phyloP scores from a whole-genome alignment of 2,797 vertebrate species.

The Rousettus madagascariensis region DNA sequence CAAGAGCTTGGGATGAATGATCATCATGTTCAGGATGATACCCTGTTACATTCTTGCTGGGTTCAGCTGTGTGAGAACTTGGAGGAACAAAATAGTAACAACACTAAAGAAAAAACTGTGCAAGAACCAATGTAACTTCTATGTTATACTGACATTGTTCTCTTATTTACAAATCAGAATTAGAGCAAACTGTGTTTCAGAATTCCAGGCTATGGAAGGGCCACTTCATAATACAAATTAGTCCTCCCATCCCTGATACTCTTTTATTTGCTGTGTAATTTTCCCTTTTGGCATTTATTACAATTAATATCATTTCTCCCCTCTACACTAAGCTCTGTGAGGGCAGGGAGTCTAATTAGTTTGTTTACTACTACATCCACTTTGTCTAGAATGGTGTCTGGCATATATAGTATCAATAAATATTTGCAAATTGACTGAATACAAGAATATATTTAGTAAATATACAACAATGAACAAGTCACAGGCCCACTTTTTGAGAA shows the following conservation, averaged over 20 bases:
- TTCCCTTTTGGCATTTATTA: background rate
- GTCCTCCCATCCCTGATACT: background rate
- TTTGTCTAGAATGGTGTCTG: background rate
- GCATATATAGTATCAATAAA: background rate
- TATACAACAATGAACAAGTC: background rate
- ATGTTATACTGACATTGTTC: background rate
- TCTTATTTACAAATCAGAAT: background rate
- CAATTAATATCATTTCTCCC: background rate
- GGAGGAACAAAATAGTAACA: background rate
- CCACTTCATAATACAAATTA: background rate
- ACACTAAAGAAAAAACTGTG: background rate
- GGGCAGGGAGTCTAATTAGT: background rate
- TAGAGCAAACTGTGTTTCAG: background rate
- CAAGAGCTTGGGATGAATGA: background rate
- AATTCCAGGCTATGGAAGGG: background rate
- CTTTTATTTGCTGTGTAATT: background rate
- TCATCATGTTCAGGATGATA: background rate
- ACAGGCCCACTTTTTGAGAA: background rate
- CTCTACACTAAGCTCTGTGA: background rate
- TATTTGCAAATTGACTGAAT: background rate
- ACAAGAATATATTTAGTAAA: background rate
- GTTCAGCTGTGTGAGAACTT: background rate
- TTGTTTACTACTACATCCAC: background rate
- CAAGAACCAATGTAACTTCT: background rate
- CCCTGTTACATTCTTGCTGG: background rate